phyloP scores from a whole-genome alignment of 2,888 invertebrate species.

The Phortica okadai region DNA sequence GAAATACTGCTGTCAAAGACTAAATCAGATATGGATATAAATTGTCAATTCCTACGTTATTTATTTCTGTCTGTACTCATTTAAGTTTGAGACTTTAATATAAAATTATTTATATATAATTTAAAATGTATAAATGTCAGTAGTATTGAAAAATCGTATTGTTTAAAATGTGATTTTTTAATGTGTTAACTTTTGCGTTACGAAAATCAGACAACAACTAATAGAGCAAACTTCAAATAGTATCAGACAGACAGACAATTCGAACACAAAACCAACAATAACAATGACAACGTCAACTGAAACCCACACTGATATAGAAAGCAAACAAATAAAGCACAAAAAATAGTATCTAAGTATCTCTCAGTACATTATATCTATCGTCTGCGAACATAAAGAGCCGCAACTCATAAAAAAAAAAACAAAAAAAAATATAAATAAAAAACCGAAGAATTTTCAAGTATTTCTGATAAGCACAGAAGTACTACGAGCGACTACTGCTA shows the following conservation, averaged over 20 bases:
- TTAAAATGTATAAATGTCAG: too few relatives aligned
- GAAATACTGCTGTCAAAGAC: too few relatives aligned
- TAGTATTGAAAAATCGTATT: too few relatives aligned
- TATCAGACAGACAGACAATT: neutral
- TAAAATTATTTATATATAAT: too few relatives aligned
- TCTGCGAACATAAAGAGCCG: constrained; percentile 15
- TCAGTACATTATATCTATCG: constrained; percentile 18
- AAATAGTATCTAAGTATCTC: constrained; percentile 26
- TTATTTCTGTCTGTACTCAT: too few relatives aligned
- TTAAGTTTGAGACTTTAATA: too few relatives aligned
- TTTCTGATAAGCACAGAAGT: constrained; percentile 9
- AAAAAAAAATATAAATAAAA: neutral
- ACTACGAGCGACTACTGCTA: constrained; percentile 6
- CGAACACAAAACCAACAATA: neutral
- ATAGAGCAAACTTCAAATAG: too few relatives aligned
- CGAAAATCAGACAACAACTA: too few relatives aligned
- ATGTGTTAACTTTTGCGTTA: too few relatives aligned
- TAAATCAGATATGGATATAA: too few relatives aligned
- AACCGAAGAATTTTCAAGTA: constrained; percentile 8
- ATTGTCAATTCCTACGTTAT: too few relatives aligned
- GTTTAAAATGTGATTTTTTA: too few relatives aligned
- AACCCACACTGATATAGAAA: constrained; percentile 29
- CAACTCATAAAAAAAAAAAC: constrained; percentile 7
- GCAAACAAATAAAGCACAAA: constrained; percentile 24
- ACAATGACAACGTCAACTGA: neutral